Evolutionary conservation across 2,113 vertebrate genomes (phyloP).

Genomic region (Coreoperca whiteheadi): DNA sequence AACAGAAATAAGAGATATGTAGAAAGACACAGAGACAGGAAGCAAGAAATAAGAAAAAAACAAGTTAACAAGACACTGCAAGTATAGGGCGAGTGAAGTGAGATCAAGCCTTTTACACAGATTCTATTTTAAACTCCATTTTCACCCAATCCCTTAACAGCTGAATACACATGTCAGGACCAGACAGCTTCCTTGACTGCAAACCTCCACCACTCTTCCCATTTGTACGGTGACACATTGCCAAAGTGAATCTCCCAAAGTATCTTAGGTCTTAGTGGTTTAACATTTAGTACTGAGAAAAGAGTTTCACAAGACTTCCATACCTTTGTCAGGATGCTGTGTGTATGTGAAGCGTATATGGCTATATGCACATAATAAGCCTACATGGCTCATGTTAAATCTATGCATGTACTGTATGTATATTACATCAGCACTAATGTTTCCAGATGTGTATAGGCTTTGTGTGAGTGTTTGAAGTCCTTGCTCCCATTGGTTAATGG

Average conservation of each 20-base stretch:
- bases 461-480: constrained; percentile 18
- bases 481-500: constrained; percentile 24
- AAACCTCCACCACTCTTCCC: constrained; percentile 20
- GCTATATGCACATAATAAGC: constrained; percentile 1
- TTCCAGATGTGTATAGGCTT: constrained; percentile 16
- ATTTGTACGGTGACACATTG: constrained; percentile 21
- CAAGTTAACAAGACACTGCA: neutral
- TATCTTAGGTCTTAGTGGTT: constrained; percentile 7
- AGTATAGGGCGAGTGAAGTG: neutral
- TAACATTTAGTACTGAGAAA: neutral
- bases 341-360: neutral
- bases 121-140: constrained; percentile 60
- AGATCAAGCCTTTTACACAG: constrained; percentile 31
- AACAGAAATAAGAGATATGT: neutral
- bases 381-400: constrained; percentile 10
- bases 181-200: constrained; percentile 24
- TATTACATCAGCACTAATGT: constrained; percentile 28
- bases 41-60: neutral
- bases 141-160: constrained; percentile 50
- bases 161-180: constrained; percentile 54
- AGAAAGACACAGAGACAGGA: neutral
- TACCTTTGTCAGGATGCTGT: neutral
- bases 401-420: constrained; percentile 6
- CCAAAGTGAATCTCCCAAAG: constrained; percentile 9
- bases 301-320: neutral